Percentiles rank a stretch among this genome's conserved stretches.
phyloP scores from a whole-genome alignment of 1,140 invertebrate genomes.

The Achroia grisella region DNA sequence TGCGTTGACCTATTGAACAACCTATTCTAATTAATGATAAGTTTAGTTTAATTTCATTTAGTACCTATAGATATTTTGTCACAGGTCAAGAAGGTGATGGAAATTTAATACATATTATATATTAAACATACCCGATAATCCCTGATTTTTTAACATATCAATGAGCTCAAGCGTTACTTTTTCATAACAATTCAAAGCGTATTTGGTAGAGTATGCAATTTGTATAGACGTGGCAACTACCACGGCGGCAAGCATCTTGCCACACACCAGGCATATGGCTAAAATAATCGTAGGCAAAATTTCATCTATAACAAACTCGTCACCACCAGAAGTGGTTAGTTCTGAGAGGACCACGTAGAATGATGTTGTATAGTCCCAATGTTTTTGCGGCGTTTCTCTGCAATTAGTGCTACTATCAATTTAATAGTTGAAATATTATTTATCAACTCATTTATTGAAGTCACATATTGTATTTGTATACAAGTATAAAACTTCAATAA shows the following conservation, averaged over 20 bases:
- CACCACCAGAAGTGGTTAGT: constrained; percentile 46
- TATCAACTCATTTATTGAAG: too few species aligned
- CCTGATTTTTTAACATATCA: constrained; percentile 57
- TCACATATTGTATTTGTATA: too few species aligned
- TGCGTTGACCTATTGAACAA: too few species aligned
- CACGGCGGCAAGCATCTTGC: constrained; percentile 48
- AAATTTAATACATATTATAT: not conserved
- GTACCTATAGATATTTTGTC: not conserved
- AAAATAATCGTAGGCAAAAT: constrained; percentile 43
- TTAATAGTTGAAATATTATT: too few species aligned
- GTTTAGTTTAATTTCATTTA: constrained; percentile 5
- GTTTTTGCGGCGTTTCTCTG: constrained; percentile 36
- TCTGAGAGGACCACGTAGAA: constrained; percentile 46
- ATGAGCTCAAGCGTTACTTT: constrained; percentile 44
- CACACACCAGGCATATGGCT: constrained; percentile 35
- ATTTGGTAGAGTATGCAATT: constrained; percentile 48
- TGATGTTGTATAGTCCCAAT: constrained; percentile 53
- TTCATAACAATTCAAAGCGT: constrained; percentile 54
- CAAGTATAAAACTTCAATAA: too few species aligned
- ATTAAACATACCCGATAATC: constrained; percentile 45
- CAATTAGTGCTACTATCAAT: too few species aligned
- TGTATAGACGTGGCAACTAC: constrained; percentile 52
- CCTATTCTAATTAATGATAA: not conserved
- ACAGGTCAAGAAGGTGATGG: not conserved
- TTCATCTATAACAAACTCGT: constrained; percentile 46